These are phyloP conservation scores for Aspiorhynchus laticeps DNA, from an alignment of 2,113 vertebrate genomes.

Conservation along the genomic window DNA sequence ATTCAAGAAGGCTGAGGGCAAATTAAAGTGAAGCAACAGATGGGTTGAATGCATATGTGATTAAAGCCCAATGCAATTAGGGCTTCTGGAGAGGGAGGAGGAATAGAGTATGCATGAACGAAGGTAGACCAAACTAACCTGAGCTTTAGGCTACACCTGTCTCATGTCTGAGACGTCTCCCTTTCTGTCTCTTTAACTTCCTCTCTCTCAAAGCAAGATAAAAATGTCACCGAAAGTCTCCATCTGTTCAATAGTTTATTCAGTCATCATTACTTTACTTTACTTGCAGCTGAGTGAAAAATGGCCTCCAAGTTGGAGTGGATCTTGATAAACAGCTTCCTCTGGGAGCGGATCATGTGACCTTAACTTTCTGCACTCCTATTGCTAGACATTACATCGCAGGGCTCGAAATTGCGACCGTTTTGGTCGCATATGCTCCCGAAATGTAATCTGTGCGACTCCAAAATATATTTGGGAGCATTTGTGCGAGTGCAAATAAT, in stretches of 20 bases:
- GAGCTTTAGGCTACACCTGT: constrained; percentile 44
- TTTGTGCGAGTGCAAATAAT: no score
- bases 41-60: constrained; percentile 70
- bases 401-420: no score
- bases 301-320: constrained; percentile 42
- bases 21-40: constrained; percentile 63
- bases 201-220: constrained; percentile 9
- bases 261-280: constrained; percentile 50
- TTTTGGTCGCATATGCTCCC: no score
- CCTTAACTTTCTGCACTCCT: neutral
- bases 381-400: neutral
- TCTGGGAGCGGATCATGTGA: neutral
- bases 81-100: constrained; percentile 59
- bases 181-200: neutral
- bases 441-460: no score
- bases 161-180: constrained; percentile 42
- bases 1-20: constrained; percentile 40
- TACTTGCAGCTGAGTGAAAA: constrained; percentile 33
- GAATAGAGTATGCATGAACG: constrained; percentile 62
- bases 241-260: constrained; percentile 52
- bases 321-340: constrained; percentile 47
- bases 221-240: constrained; percentile 45
- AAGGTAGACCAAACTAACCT: constrained; percentile 57
- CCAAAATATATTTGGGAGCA: no score
- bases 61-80: constrained; percentile 72